Conservation (phyloP, 1,140 invertebrate genomes). For the Lepidurus apus region DNA sequence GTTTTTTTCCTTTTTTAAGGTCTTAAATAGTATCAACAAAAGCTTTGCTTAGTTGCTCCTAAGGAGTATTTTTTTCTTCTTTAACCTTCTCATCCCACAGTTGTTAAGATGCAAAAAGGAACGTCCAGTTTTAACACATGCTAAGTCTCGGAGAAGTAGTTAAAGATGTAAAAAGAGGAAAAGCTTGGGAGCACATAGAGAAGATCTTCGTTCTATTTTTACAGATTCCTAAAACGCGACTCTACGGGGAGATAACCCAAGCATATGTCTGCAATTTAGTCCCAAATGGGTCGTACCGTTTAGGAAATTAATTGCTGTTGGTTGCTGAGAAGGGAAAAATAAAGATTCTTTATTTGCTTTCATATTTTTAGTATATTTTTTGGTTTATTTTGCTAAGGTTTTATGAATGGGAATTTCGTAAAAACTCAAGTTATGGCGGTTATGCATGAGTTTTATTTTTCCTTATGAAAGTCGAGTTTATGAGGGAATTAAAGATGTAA, state of each 20-base stretch:
- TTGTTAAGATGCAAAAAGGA: not conserved
- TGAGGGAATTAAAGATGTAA: too few relatives aligned
- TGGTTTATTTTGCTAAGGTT: too few relatives aligned
- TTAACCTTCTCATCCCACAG: not conserved
- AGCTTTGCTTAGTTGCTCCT: conserved; percentile 2
- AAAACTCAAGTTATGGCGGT: too few relatives aligned
- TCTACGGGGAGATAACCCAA: not conserved
- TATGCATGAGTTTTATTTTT: too few relatives aligned
- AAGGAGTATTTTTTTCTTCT: not conserved
- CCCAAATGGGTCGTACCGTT: not conserved
- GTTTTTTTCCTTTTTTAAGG: conserved; percentile 34
- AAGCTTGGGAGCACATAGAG: not conserved
- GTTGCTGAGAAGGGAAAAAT: not conserved
- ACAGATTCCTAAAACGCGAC: not conserved
- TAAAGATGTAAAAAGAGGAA: not conserved
- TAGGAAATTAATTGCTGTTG: conserved; percentile 1
- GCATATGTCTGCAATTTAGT: conserved; percentile 7
- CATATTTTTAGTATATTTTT: not conserved
- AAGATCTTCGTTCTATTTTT: not conserved
- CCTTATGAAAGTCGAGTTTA: too few relatives aligned
- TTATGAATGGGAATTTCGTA: too few relatives aligned
- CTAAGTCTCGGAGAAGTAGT: not conserved
- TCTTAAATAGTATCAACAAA: not conserved
- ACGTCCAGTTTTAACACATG: not conserved
- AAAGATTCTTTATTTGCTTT: not conserved